Conservation (phyloP, 1,140 invertebrate genomes). For the Aphis craccivora region DNA sequence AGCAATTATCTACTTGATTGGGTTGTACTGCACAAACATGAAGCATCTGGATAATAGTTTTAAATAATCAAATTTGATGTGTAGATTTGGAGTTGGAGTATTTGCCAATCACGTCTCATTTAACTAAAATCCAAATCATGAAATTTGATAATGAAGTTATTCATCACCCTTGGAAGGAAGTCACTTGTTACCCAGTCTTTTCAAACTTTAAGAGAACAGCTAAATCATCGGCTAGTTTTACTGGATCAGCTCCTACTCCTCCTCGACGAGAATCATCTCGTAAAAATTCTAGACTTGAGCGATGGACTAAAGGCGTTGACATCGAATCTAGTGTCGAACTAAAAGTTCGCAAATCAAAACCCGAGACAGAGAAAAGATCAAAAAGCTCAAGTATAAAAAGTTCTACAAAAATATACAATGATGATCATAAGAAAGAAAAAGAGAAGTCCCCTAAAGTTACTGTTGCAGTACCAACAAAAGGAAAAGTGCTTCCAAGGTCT, state of each 20-base stretch:
- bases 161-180: constrained; percentile 64
- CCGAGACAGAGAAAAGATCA: constrained; percentile 42
- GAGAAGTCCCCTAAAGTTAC: constrained; percentile 66
- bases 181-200: constrained; percentile 70
- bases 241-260: constrained; percentile 68
- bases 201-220: constrained; percentile 62
- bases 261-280: constrained; percentile 77
- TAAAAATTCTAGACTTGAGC: constrained; percentile 69
- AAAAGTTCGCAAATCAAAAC: constrained; percentile 59
- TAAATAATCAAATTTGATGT: constrained; percentile 64
- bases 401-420: constrained; percentile 64
- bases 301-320: constrained; percentile 58
- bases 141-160: constrained; percentile 63
- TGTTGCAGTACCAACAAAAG: constrained; percentile 66
- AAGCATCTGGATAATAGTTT: neutral
- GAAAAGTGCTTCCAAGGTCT: constrained; percentile 64
- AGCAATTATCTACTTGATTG: neutral
- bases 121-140: constrained; percentile 80
- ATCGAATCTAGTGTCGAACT: constrained; percentile 60
- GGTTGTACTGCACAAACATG: constrained; percentile 21
- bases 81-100: constrained; percentile 79
- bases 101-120: constrained; percentile 79
- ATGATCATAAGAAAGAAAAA: constrained; percentile 63
- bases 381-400: constrained; percentile 64
- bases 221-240: constrained; percentile 64